phyloP scores from a whole-genome alignment of 2,113 vertebrate species.

The Lepisosteus oculatus region DNA sequence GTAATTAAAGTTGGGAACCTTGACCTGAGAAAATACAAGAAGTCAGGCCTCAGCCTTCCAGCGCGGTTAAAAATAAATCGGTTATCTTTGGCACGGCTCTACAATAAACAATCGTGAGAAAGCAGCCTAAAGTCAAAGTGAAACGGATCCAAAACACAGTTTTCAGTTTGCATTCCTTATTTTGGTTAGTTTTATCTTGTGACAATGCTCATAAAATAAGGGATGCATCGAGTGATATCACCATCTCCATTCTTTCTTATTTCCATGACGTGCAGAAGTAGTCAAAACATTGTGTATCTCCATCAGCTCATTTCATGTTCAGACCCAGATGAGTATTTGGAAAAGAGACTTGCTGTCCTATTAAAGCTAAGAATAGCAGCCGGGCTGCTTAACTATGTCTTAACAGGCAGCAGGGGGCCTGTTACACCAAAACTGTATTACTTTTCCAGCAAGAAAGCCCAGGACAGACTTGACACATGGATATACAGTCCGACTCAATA shows the following conservation, averaged over 20 bases:
- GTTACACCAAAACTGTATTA: not conserved
- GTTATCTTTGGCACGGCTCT: conserved; percentile 13
- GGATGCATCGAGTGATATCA: too few species aligned
- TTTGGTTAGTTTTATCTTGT: too few species aligned
- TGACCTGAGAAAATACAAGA: conserved; percentile 13
- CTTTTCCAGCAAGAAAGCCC: not conserved
- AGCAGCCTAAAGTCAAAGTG: conserved; percentile 3
- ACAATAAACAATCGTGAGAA: conserved; percentile 12
- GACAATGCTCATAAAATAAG: too few species aligned
- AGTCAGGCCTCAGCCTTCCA: not conserved
- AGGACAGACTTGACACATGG: not conserved
- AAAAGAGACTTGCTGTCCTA: not conserved
- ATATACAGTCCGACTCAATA: not conserved
- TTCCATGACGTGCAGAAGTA: too few species aligned
- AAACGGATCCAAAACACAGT: too few species aligned
- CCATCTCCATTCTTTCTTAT: too few species aligned
- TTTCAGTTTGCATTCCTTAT: too few species aligned
- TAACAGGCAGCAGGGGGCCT: not conserved
- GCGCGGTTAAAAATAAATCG: conserved; percentile 12
- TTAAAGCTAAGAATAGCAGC: not conserved
- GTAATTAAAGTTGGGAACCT: conserved; percentile 10
- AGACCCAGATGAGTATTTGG: too few species aligned
- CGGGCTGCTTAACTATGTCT: not conserved
- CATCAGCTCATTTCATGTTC: too few species aligned
- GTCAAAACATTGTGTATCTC: too few species aligned